Evolutionary conservation across 1,140 invertebrate species (phyloP).

Genomic region (Pseudomyrmex gracilis): DNA sequence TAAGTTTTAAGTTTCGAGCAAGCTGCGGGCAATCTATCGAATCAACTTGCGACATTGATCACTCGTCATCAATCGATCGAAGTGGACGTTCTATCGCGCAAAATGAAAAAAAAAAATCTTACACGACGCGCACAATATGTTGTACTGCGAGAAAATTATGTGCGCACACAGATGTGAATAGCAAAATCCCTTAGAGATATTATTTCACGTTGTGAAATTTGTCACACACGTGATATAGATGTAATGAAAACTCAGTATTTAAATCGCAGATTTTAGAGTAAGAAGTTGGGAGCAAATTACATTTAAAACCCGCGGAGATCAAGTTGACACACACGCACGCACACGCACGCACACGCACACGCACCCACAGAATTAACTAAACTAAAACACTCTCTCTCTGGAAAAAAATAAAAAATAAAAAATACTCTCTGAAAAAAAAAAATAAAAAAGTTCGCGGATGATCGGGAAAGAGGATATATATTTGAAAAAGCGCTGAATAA

Average conservation of each 20-base stretch:
- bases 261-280: conserved; percentile 8
- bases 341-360: neutral
- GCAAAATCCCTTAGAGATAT: neutral
- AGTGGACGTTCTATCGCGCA: neutral
- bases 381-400: too few species aligned
- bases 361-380: too few species aligned
- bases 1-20: conserved; percentile 24
- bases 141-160: too few species aligned
- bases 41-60: neutral
- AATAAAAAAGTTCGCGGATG: too few species aligned
- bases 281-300: conserved; percentile 27
- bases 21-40: neutral
- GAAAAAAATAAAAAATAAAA: too few species aligned
- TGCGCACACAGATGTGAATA: too few species aligned
- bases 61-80: neutral
- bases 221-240: neutral
- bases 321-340: conserved; percentile 21
- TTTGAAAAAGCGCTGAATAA: too few species aligned
- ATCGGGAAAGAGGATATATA: too few species aligned
- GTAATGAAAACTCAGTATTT: conserved; percentile 9
- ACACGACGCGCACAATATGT: too few species aligned
- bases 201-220: conserved; percentile 25
- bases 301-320: conserved; percentile 23
- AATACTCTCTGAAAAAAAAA: too few species aligned
- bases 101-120: neutral